phyloP scores from a whole-genome alignment of 2,888 invertebrate genomes.

The Andrena bicolor region DNA sequence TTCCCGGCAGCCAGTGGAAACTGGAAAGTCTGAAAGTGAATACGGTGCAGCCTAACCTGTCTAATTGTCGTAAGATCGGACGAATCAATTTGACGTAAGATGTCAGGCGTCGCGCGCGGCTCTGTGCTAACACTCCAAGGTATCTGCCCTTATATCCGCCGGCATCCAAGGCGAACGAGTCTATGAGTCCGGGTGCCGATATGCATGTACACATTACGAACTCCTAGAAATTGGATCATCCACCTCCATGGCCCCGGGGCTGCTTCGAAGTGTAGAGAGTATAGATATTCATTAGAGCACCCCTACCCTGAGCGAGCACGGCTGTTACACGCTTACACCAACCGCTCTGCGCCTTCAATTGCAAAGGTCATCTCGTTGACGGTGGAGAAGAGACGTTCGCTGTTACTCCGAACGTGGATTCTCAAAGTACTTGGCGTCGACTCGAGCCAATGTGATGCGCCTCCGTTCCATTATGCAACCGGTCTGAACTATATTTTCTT shows the following conservation, averaged over 20 bases:
- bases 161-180: slow-evolving; percentile 34
- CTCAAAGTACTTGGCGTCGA: slow-evolving; percentile 47
- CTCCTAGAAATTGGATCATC: slow-evolving; percentile 56
- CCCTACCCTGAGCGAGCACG: slow-evolving; percentile 50
- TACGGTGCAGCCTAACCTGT: neutral
- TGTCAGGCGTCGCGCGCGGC: neutral
- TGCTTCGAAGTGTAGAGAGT: slow-evolving; percentile 22
- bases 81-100: neutral
- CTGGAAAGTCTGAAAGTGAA: neutral
- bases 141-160: slow-evolving; percentile 40
- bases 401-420: slow-evolving; percentile 40
- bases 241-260: slow-evolving; percentile 33
- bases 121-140: slow-evolving; percentile 4
- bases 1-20: too few species aligned
- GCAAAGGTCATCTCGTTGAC: slow-evolving; percentile 65
- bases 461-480: slow-evolving; percentile 67
- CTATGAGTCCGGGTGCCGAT: slow-evolving; percentile 30
- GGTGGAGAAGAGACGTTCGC: slow-evolving; percentile 47
- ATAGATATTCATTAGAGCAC: slow-evolving; percentile 29
- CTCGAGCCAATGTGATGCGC: slow-evolving; percentile 55
- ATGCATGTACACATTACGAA: neutral
- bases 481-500: slow-evolving; percentile 72
- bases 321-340: slow-evolving; percentile 8
- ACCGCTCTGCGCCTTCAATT: slow-evolving; percentile 25
- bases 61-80: neutral